Conservation (phyloP, 2,797 vertebrate species). For the Lepilemur ruficaudatus region DNA sequence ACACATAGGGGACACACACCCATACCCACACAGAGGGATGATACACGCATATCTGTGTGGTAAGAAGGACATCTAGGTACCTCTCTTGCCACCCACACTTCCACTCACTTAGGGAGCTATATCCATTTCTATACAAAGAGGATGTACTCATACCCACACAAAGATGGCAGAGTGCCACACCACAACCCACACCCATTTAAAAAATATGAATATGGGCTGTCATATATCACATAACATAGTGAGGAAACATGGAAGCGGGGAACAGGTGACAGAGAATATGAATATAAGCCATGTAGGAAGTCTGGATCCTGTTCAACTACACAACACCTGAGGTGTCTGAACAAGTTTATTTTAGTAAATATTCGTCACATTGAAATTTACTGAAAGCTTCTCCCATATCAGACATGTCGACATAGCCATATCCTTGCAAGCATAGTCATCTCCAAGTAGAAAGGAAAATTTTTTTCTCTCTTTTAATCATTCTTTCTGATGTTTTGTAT, state of each 20-base stretch:
- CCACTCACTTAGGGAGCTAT: not conserved
- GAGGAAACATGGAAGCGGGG: not conserved
- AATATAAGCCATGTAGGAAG: not conserved
- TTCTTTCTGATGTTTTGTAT: not conserved
- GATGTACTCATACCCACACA: not conserved
- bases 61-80: not conserved
- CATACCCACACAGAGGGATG: not conserved
- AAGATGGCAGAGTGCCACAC: not conserved
- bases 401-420: not conserved
- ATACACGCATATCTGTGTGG: not conserved
- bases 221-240: not conserved
- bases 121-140: not conserved
- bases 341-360: not conserved
- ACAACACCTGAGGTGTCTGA: not conserved
- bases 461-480: not conserved
- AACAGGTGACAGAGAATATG: not conserved
- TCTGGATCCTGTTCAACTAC: not conserved
- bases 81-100: not conserved
- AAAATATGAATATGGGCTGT: not conserved
- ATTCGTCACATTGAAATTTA: not conserved
- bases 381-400: not conserved
- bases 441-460: slow-evolving; percentile 25
- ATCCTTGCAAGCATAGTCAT: not conserved
- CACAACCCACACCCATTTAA: not conserved
- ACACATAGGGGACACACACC: not conserved